phyloP scores from a whole-genome alignment of 1,140 invertebrate species.

The Varroa destructor region DNA sequence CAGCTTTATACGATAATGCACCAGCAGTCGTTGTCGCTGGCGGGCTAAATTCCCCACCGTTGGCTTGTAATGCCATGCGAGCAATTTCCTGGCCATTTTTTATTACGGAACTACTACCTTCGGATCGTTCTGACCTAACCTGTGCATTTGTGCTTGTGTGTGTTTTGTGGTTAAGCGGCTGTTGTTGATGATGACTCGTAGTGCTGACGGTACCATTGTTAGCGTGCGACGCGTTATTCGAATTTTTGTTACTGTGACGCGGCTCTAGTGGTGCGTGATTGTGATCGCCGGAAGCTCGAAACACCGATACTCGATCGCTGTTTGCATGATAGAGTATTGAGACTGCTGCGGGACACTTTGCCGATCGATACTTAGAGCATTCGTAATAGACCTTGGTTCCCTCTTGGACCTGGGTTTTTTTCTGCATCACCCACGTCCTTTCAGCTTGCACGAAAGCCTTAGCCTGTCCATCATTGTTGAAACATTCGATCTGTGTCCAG shows the following conservation, averaged over 20 bases:
- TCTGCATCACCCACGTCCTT: constrained; percentile 25
- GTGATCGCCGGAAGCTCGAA: constrained; percentile 18
- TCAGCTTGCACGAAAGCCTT: constrained; percentile 22
- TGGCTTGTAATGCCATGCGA: background rate
- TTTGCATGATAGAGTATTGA: constrained; percentile 22
- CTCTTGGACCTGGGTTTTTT: constrained; percentile 25
- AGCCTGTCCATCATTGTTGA: constrained; percentile 24
- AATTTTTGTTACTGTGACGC: background rate
- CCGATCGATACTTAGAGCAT: constrained; percentile 16
- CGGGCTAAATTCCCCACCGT: constrained; percentile 1
- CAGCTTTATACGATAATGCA: background rate
- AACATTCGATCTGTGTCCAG: constrained; percentile 26
- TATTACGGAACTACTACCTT: constrained; percentile 1
- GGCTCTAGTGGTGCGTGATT: constrained; percentile 25
- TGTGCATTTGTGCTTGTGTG: background rate
- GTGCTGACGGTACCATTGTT: background rate
- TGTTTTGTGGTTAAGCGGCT: too few species aligned
- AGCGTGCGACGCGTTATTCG: too few species aligned
- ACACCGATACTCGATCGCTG: constrained; percentile 11
- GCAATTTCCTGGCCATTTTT: constrained; percentile 25
- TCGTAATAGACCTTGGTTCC: constrained; percentile 26
- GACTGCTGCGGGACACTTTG: constrained; percentile 16
- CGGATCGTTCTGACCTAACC: background rate
- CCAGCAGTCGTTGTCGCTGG: too few species aligned
- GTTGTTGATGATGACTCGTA: background rate